Evolutionary conservation across 1,140 invertebrate species (phyloP).

Genomic region (Trachymyrmex cornetzi): DNA sequence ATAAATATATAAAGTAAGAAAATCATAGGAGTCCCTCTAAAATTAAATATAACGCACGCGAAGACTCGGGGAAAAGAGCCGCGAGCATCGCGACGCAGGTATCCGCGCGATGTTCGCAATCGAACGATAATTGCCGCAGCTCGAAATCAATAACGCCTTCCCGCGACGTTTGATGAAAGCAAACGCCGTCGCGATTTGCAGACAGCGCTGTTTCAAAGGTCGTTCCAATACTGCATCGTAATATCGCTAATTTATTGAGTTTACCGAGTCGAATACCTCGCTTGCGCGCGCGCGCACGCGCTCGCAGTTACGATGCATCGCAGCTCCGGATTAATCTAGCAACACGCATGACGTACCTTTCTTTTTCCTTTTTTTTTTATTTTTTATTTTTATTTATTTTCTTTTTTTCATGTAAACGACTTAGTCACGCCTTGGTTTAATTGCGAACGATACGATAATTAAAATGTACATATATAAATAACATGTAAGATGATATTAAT

Average conservation of each 20-base stretch:
- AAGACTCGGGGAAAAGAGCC: neutral
- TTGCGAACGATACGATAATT: neutral
- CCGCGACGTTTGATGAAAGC: constrained; percentile 64
- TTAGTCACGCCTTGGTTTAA: constrained; percentile 12
- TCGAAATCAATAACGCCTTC: constrained; percentile 63
- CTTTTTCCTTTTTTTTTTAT: constrained; percentile 2
- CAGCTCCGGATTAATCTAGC: constrained; percentile 41
- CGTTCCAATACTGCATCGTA: constrained; percentile 62
- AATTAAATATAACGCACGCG: constrained; percentile 30
- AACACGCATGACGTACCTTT: constrained; percentile 36
- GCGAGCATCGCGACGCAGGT: constrained; percentile 51
- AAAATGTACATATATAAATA: neutral
- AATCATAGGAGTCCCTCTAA: neutral
- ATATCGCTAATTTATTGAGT: constrained; percentile 65
- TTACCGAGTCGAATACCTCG: constrained; percentile 58
- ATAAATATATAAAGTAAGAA: constrained; percentile 1
- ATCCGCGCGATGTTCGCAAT: constrained; percentile 58
- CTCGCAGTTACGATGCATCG: constrained; percentile 33
- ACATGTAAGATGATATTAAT: constrained; percentile 2
- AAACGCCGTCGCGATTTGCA: constrained; percentile 63
- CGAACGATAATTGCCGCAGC: constrained; percentile 74
- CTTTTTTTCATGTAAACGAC: constrained; percentile 8
- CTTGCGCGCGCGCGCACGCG: constrained; percentile 35
- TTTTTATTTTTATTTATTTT: too few species aligned
- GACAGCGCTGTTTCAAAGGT: constrained; percentile 64